Base-by-base conservation (phyloP, 2,888 invertebrate species). In the Acleris emargana region DNA sequence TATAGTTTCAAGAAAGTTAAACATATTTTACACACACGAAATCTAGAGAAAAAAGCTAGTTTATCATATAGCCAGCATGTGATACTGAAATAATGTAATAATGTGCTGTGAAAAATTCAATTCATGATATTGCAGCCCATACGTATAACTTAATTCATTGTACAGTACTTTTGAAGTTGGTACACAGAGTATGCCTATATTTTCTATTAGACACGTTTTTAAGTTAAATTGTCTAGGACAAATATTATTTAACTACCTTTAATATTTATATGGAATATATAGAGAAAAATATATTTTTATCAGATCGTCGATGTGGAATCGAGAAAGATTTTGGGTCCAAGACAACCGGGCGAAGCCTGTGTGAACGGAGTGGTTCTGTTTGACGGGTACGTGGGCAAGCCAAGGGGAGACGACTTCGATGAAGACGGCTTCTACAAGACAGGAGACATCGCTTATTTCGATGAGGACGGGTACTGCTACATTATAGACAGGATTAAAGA, bases 401-500 rank as follows among this genome's bases (percentile, higher is more conserved):
- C 83, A 17, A 68, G 77, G 6, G 72, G 73, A 6, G 81, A 83
- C 13, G 77, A 81, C 47, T 70, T 76, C 17, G 88, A 89, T 45
- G 78, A 79, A 16, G 84, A 87, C n/a, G 87, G 85, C 0, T 89
- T 81, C 69, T 88, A 82, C 68, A 84, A 73, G 74, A 86, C 87
- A 50, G 89, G 89, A 11, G 89, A 89, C 55, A 76, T 89, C 1
- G 87, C 82, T 1, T 88, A 86, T 68, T 88, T 86, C 45, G 89
- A 89, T 63, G 75, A 83, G 43, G 83, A 89, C 17, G 85, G 85
- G 2, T 88, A 77, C 66, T 85, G 88, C 60, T 88, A 72, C 63
- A 81, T 87, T 32, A 82, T 87, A 0, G 88, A 88, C 45, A 82
- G 89, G 71, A 74, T 88, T 18, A 89, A 89, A 62, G 89, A 89